Percentiles rank a stretch among this genome's conserved stretches.
Evolutionary conservation across 2,797 vertebrate species (phyloP).

Genomic region (Acanthurus leucopareius): DNA sequence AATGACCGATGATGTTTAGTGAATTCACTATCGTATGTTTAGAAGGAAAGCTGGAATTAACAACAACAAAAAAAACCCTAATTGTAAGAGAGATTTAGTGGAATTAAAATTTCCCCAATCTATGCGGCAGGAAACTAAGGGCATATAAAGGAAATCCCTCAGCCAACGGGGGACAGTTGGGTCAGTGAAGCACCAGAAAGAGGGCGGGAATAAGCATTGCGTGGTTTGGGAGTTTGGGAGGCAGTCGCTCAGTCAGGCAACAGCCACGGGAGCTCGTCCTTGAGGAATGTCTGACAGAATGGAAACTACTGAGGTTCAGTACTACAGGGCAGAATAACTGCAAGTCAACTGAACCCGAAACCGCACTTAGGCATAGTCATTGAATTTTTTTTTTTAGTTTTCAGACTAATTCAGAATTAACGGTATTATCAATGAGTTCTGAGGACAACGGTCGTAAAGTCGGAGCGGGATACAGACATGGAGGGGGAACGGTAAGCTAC

Average conservation of each 20-base stretch:
- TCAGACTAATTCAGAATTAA: background rate
- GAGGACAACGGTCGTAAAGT: conserved; percentile 46
- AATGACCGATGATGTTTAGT: background rate
- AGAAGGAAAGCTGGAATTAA: background rate
- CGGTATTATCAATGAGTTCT: conserved; percentile 71
- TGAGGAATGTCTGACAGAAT: conserved; percentile 60
- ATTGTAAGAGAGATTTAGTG: background rate
- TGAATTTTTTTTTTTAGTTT: background rate
- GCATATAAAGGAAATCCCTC: background rate
- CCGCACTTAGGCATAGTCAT: accelerated
- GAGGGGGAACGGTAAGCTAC: conserved; percentile 71
- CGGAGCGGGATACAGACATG: conserved; percentile 50
- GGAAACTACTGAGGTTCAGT: conserved; percentile 32
- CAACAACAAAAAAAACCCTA: background rate
- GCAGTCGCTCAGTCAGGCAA: conserved; percentile 4
- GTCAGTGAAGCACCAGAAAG: conserved; percentile 34
- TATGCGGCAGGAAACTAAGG: too few relatives aligned
- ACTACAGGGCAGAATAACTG: background rate
- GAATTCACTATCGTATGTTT: background rate
- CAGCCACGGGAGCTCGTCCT: conserved; percentile 54
- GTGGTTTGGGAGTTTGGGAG: conserved; percentile 28
- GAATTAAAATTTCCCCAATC: background rate
- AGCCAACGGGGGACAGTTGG: background rate
- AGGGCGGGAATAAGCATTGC: conserved; percentile 68
- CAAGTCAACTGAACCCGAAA: background rate